Percentiles rank a stretch among this genome's conserved stretches.
Conservation (phyloP, 2,113 vertebrate genomes). For the Melanerpes aurifrons region DNA sequence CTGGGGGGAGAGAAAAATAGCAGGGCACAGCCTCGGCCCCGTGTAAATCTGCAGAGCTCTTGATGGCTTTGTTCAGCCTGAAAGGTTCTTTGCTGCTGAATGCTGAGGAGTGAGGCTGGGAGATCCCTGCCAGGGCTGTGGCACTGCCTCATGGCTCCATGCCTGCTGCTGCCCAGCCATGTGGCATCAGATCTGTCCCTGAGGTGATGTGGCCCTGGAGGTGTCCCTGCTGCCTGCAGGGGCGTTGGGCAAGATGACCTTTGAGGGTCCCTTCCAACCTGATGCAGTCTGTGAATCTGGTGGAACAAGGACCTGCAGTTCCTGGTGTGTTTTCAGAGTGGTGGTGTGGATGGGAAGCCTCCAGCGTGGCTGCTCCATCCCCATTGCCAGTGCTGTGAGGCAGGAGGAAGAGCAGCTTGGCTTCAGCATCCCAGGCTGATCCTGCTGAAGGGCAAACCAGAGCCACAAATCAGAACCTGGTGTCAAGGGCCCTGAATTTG, state of each 20-base stretch:
- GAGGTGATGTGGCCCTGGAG: not conserved
- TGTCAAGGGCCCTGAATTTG: not conserved
- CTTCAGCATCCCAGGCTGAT: not conserved
- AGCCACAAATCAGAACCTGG: not conserved
- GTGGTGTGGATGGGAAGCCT: not conserved
- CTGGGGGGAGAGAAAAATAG: not conserved
- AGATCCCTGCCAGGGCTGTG: not conserved
- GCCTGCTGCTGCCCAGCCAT: rapidly evolving
- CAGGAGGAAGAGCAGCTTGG: not conserved
- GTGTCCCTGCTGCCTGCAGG: not conserved
- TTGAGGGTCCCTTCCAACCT: no score
- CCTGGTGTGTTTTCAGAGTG: not conserved
- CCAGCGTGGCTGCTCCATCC: not conserved
- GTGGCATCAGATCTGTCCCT: rapidly evolving
- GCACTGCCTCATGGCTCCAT: not conserved
- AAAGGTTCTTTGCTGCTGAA: not conserved
- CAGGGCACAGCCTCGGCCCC: not conserved
- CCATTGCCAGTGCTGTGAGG: rapidly evolving
- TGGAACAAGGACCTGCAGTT: not conserved
- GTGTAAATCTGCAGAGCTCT: not conserved
- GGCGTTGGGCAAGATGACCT: no score
- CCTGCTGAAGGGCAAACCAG: not conserved
- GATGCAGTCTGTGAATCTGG: no score
- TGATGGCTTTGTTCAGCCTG: rapidly evolving
- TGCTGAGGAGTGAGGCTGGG: rapidly evolving